These are phyloP conservation scores for Lepus townsendii DNA, from an alignment of 2,797 vertebrate species.

Conservation along the genomic window DNA sequence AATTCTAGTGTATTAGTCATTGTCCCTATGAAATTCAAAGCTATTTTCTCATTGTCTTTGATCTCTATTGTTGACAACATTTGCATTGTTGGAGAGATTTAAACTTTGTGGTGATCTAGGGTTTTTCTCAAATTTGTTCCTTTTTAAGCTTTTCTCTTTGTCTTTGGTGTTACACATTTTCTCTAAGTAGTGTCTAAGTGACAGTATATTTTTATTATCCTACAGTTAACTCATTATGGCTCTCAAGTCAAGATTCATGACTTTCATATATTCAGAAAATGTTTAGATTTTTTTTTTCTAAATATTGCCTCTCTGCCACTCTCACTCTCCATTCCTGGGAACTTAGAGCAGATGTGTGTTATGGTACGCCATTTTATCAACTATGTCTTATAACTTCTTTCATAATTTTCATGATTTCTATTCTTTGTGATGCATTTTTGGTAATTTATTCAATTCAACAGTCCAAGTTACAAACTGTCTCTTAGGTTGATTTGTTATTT, in stretches of 20 bases:
- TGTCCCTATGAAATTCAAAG: not conserved
- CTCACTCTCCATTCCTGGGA: not conserved
- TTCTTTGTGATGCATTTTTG: not conserved
- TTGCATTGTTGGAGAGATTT: not conserved
- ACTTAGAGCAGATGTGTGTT: not conserved
- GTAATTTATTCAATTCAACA: not conserved
- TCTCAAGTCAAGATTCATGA: not conserved
- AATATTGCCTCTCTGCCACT: not conserved
- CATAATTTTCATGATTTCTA: not conserved
- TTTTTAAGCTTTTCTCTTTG: conserved; percentile 5
- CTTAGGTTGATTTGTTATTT: conserved; percentile 18
- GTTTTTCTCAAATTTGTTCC: not conserved
- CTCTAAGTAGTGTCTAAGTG: not conserved
- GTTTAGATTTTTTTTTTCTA: not conserved
- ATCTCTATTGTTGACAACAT: not conserved
- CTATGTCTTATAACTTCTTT: not conserved
- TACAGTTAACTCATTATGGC: not conserved
- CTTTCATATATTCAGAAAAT: not conserved
- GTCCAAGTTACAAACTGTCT: not conserved
- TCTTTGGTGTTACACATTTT: not conserved
- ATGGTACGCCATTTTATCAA: not conserved
- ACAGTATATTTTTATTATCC: conserved; percentile 17
- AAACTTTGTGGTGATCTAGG: not conserved
- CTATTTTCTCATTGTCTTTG: conserved; percentile 1
- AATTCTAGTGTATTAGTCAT: not conserved